These are phyloP conservation scores for Acanthosoma haemorrhoidale DNA, from an alignment of 2,888 invertebrate species.

Conservation along the genomic window DNA sequence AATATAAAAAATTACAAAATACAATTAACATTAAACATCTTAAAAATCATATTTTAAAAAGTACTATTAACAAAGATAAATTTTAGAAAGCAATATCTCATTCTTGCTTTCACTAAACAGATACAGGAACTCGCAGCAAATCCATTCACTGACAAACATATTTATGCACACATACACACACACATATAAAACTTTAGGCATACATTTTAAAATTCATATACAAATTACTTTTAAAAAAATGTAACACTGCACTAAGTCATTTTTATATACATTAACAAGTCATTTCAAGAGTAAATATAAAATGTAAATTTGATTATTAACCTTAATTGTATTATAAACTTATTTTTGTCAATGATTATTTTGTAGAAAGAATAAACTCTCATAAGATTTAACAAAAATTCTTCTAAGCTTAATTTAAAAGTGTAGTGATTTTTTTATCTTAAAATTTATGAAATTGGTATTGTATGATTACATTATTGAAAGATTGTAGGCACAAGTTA, in stretches of 20 bases:
- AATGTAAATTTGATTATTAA: constrained; percentile 1
- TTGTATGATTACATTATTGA: constrained; percentile 7
- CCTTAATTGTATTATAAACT: constrained; percentile 1
- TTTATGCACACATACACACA: neutral
- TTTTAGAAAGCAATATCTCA: too few species aligned
- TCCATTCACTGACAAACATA: too few species aligned
- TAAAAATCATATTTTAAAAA: too few species aligned
- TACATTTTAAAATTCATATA: neutral
- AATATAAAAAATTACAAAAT: constrained; percentile 10
- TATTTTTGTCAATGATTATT: constrained; percentile 5
- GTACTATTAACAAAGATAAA: too few species aligned
- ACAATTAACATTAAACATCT: neutral
- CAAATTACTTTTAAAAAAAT: neutral
- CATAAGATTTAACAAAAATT: constrained; percentile 20
- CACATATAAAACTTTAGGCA: neutral
- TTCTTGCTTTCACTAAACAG: too few species aligned
- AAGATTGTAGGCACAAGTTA: constrained; percentile 12
- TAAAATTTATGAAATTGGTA: constrained; percentile 12
- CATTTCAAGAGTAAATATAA: neutral
- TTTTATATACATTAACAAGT: constrained; percentile 3
- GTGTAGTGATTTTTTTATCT: constrained; percentile 10
- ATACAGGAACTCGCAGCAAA: too few species aligned
- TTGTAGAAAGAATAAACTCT: constrained; percentile 27
- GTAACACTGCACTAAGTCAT: neutral
- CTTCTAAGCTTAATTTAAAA: constrained; percentile 11